Evolutionary conservation across 2,113 vertebrate genomes (phyloP), one percentile per base, ranked within the genome.

Genomic region (Paratilapia polleni): DNA sequence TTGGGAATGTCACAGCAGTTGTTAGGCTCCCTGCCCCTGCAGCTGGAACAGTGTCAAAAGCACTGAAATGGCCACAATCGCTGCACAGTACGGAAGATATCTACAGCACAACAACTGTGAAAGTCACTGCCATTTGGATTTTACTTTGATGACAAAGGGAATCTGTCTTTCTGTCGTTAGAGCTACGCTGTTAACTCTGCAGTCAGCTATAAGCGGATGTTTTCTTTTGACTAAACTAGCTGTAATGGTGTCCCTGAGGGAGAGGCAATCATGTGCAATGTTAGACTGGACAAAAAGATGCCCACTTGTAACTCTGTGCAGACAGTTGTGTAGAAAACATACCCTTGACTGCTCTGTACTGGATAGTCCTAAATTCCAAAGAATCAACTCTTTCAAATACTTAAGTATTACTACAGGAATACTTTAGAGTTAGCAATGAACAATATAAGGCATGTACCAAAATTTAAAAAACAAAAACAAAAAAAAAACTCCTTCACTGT

Each of bases 1-100:
- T 70, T 90, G 91, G 93, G 94, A 93, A 94, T 91, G 86, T 87
- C 90, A 47, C 83, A 92, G 92, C 93, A 93, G 93, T 94, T 94
- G 91, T 93, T 92, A 43, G 85, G 73, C 81, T 88, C 74, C 77
- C 81, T 84, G 89, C 80, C 91, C 80, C 86, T 84, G 66, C 68
- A 80, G 77, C 91, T 85, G 88, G 92, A 93, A 78, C 87, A 19
- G 78, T 82, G 92, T 94, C 91, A 91, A 88, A 87, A 89, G 76
- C 77, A 77, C 77, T 84, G 58, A 82, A 88, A 90, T 80, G 83
- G 82, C 79, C 85, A 86, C 86, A 90, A 82, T 90, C 41, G 43
- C 56, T 1, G 68, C 80, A 61, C 81, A 83, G 84, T 82, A 79
- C 58, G 2, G 59, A 83, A 93, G 88, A 86, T 66, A 85, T 80